Conservation (phyloP, 2,888 invertebrate species). For the Synanthedon vespiformis region DNA sequence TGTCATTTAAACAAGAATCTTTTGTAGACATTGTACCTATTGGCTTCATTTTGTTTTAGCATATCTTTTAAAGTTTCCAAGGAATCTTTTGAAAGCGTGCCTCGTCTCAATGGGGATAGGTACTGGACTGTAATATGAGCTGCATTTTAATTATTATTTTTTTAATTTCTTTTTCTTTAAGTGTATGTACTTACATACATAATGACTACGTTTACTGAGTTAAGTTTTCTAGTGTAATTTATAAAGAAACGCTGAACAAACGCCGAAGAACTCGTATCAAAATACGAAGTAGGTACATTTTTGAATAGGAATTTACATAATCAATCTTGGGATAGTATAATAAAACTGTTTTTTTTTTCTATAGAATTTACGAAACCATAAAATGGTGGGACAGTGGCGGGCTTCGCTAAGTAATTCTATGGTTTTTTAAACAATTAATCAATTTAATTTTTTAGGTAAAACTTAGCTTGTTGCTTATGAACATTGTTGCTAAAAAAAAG, state of each 20-base stretch:
- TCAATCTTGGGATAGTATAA: no score
- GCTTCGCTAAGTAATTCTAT: no score
- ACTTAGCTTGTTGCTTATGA: not conserved
- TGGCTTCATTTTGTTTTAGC: slow-evolving; percentile 32
- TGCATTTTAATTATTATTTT: slow-evolving; percentile 56
- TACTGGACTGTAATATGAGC: slow-evolving; percentile 41
- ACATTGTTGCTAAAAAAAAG: slow-evolving; percentile 8
- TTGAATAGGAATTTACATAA: no score
- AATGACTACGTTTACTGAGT: slow-evolving; percentile 34
- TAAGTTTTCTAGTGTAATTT: slow-evolving; percentile 31
- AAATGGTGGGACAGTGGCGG: no score
- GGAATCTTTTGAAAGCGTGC: slow-evolving; percentile 39
- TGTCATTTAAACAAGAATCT: slow-evolving; percentile 42
- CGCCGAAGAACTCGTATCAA: no score
- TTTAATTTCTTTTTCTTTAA: slow-evolving; percentile 10
- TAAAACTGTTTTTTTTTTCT: not conserved
- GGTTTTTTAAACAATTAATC: not conserved
- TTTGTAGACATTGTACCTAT: slow-evolving; percentile 47
- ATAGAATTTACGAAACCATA: not conserved
- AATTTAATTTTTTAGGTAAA: not conserved
- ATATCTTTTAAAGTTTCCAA: slow-evolving; percentile 28
- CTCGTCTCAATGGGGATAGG: slow-evolving; percentile 33
- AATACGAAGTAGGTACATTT: no score
- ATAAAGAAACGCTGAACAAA: no score
- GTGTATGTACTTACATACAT: no score